These are phyloP conservation scores for Morpho deidamia DNA, from an alignment of 2,888 invertebrate genomes.

Conservation along the genomic window DNA sequence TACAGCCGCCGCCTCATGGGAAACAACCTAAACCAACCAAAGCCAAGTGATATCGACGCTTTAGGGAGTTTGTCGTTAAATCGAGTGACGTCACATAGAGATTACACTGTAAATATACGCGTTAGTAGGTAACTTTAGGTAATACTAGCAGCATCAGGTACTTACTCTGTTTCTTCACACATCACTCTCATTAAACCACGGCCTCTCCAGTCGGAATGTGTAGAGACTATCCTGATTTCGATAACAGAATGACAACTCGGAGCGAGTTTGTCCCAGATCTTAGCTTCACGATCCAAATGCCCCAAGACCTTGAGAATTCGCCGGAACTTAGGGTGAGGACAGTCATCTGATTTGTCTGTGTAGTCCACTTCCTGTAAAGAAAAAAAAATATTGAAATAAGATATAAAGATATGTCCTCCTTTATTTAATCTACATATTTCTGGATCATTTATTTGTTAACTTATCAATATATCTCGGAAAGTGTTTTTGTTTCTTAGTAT, in stretches of 20 bases:
- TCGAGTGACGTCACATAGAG: too few relatives aligned
- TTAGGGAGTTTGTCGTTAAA: too few relatives aligned
- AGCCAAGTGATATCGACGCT: too few relatives aligned
- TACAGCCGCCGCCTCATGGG: too few relatives aligned
- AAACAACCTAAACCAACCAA: too few relatives aligned
- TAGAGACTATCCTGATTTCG: slow-evolving; percentile 81
- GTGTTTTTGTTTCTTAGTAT: too few relatives aligned
- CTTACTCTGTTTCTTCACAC: slow-evolving; percentile 82
- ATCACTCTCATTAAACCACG: slow-evolving; percentile 82
- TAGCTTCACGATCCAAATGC: slow-evolving; percentile 76
- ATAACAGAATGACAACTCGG: slow-evolving; percentile 70
- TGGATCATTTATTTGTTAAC: too few relatives aligned
- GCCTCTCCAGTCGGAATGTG: slow-evolving; percentile 82
- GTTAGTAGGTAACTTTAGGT: too few relatives aligned
- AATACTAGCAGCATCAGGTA: slow-evolving; percentile 18
- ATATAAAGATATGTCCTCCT: too few relatives aligned
- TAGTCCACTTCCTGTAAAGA: slow-evolving; percentile 51
- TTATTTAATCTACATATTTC: too few relatives aligned
- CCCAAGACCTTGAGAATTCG: slow-evolving; percentile 80
- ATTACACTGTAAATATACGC: too few relatives aligned
- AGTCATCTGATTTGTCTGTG: slow-evolving; percentile 70
- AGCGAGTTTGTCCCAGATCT: slow-evolving; percentile 77
- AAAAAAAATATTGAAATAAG: not conserved
- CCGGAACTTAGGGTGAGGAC: slow-evolving; percentile 80
- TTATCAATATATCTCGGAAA: too few relatives aligned